Evolutionary conservation across 2,888 invertebrate species (phyloP).

Genomic region (Phrixothrix hirtus): DNA sequence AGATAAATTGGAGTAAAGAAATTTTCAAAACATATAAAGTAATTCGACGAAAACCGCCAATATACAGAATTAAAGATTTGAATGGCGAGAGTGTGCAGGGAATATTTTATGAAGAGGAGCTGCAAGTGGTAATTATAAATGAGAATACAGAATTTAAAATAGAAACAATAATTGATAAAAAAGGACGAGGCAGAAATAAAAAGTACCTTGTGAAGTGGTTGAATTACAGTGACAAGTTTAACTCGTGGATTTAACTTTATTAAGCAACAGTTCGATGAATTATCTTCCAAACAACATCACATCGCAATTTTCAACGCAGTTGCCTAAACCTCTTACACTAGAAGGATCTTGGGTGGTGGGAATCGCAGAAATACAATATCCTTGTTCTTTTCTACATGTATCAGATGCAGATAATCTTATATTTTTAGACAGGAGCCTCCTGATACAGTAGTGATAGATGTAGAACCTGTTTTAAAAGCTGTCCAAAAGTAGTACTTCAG

Average conservation of each 20-base stretch:
- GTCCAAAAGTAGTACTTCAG: not conserved
- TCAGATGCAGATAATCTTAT: conserved; percentile 1
- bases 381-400: conserved; percentile 4
- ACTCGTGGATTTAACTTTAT: conserved; percentile 6
- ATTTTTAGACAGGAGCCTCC: not conserved
- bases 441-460: not conserved
- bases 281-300: conserved; percentile 7
- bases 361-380: conserved; percentile 5
- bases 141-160: conserved; percentile 1
- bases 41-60: not conserved
- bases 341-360: conserved; percentile 3
- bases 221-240: too few relatives aligned
- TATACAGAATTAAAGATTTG: conserved; percentile 3
- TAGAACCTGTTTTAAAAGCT: not conserved
- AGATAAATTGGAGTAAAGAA: not conserved
- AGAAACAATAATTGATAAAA: not conserved
- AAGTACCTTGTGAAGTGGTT: conserved; percentile 1
- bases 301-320: conserved; percentile 2
- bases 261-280: too few relatives aligned
- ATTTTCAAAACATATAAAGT: conserved; percentile 1
- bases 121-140: conserved; percentile 1
- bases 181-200: conserved; percentile 2
- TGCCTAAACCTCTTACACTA: conserved; percentile 2
- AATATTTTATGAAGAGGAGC: not conserved
- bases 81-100: conserved; percentile 1